Evolutionary conservation across 2,797 vertebrate genomes (phyloP).

Genomic region (Myiotriccus ornatus): DNA sequence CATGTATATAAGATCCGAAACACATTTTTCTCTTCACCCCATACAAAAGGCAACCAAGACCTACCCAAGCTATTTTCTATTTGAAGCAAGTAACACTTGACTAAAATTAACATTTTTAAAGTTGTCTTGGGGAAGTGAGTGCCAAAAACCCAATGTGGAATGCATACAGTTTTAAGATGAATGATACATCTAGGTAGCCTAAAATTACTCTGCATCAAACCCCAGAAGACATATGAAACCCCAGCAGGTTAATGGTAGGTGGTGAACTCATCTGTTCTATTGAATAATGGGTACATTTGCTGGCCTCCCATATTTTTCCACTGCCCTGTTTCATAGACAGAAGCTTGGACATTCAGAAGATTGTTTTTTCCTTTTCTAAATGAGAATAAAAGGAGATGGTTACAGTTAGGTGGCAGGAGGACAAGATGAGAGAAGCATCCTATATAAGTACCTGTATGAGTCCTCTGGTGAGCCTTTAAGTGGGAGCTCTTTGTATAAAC

Average conservation of each 20-base stretch:
- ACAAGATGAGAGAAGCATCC: constrained; percentile 58
- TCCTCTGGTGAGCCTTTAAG: constrained; percentile 98
- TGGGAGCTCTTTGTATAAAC: constrained; percentile 99
- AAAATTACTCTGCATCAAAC: background rate
- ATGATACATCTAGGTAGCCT: background rate
- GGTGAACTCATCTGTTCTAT: background rate
- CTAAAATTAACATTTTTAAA: constrained; percentile 24
- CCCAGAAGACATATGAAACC: background rate
- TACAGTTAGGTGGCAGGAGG: background rate
- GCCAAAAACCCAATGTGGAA: background rate
- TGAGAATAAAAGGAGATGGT: constrained; percentile 31
- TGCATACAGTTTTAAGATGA: background rate
- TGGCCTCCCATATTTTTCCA: background rate
- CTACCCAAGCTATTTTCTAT: background rate
- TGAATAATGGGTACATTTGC: background rate
- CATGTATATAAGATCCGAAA: background rate
- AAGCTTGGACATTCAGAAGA: background rate
- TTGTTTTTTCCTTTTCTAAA: constrained; percentile 7
- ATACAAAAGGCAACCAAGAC: background rate
- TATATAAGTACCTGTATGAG: constrained; percentile 91
- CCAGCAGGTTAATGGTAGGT: background rate
- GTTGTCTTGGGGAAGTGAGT: background rate
- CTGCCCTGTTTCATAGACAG: background rate
- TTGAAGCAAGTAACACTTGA: constrained; percentile 18
- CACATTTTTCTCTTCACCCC: background rate